Percentiles rank a stretch among this genome's conserved stretches.
Conservation (phyloP, 2,113 vertebrate genomes). For the Myrmophylax atrothorax region DNA sequence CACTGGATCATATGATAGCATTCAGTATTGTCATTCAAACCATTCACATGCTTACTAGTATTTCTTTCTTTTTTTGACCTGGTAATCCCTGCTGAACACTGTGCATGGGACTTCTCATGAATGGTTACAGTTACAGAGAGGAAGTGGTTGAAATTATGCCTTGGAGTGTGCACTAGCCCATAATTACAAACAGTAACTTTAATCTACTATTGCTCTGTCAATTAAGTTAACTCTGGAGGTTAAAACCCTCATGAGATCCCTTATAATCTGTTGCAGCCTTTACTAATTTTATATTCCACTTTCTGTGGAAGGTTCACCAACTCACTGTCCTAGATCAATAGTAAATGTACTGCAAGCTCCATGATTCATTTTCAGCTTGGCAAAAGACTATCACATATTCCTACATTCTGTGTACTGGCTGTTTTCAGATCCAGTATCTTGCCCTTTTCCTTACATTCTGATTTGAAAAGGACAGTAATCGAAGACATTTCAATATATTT, state of each 20-base stretch:
- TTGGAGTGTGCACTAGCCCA: neutral
- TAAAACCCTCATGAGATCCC: neutral
- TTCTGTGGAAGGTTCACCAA: neutral
- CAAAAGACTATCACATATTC: neutral
- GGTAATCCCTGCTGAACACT: neutral
- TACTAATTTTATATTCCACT: neutral
- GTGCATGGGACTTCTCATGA: neutral
- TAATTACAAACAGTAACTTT: neutral
- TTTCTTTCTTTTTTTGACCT: neutral
- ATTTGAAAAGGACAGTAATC: neutral
- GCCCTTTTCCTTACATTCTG: neutral
- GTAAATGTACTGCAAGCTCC: neutral
- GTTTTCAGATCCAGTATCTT: neutral
- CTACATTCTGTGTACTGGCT: neutral
- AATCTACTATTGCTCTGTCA: neutral
- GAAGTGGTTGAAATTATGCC: neutral
- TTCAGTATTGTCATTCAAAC: neutral
- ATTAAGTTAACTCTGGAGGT: neutral
- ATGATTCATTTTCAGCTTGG: neutral
- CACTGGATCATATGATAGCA: neutral
- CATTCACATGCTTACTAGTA: neutral
- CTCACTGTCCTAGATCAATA: neutral
- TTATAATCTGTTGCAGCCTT: neutral
- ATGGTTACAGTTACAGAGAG: neutral
- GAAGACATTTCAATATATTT: neutral